phyloP scores from a whole-genome alignment of 2,113 vertebrate species.

The Xenopus tropicalis region DNA sequence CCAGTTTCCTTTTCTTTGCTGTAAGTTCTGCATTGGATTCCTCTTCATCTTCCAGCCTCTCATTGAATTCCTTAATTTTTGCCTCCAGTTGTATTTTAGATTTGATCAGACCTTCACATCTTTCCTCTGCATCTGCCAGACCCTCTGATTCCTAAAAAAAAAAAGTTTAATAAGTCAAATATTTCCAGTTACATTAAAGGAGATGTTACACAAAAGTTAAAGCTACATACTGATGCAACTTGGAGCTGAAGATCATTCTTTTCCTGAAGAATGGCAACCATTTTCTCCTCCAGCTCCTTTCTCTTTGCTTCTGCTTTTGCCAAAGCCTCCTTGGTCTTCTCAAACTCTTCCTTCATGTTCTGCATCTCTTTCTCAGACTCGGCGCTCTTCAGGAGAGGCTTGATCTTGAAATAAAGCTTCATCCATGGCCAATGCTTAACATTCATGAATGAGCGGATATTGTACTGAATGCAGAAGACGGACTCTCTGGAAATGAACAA shows the following conservation, averaged over 20 bases:
- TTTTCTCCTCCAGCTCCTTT: slow-evolving; percentile 81
- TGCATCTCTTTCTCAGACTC: slow-evolving; percentile 81
- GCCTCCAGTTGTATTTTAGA: slow-evolving; percentile 79
- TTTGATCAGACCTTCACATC: slow-evolving; percentile 83
- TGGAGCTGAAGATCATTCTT: slow-evolving; percentile 77
- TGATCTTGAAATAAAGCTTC: slow-evolving; percentile 89
- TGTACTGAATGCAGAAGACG: slow-evolving; percentile 70
- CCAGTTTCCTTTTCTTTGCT: slow-evolving; percentile 69
- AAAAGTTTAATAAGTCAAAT: not conserved
- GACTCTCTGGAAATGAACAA: too few species aligned
- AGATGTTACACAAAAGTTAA: too few species aligned
- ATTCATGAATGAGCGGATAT: slow-evolving; percentile 84
- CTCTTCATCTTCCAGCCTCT: slow-evolving; percentile 77
- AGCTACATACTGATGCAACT: not conserved
- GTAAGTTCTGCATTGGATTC: slow-evolving; percentile 75
- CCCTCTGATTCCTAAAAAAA: slow-evolving; percentile 71
- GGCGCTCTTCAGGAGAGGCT: slow-evolving; percentile 72
- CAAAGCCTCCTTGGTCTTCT: slow-evolving; percentile 81
- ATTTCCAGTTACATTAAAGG: too few species aligned
- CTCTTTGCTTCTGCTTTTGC: slow-evolving; percentile 75
- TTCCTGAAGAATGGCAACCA: slow-evolving; percentile 76
- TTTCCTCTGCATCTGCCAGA: slow-evolving; percentile 79
- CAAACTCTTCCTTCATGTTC: slow-evolving; percentile 78
- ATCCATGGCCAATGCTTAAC: slow-evolving; percentile 92
- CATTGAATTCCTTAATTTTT: slow-evolving; percentile 74